Evolutionary conservation across 2,888 invertebrate species (phyloP).

Genomic region (Caenorhabditis doughertyi): DNA sequence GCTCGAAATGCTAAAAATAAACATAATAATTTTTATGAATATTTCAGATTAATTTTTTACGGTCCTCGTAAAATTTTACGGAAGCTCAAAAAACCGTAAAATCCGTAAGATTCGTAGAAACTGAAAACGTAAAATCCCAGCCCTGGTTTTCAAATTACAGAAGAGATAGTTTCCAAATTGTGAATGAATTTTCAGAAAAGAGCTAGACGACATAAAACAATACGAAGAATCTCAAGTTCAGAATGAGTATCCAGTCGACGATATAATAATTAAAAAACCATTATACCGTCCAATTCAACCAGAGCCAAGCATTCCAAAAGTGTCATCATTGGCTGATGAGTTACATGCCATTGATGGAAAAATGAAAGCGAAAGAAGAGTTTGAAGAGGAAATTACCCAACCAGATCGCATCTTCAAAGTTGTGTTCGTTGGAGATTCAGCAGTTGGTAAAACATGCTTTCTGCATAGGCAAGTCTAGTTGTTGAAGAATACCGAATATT

Average conservation of each 20-base stretch:
- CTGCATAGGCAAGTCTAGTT: conserved; percentile 84
- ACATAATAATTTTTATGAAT: too few relatives aligned
- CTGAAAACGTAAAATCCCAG: too few relatives aligned
- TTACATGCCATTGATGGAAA: conserved; percentile 38
- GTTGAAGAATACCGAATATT: not conserved
- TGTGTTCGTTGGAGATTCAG: conserved; percentile 86
- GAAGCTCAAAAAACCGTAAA: too few relatives aligned
- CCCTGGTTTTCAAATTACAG: too few relatives aligned
- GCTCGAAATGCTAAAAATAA: too few relatives aligned
- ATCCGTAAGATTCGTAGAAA: too few relatives aligned
- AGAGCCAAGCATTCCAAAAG: conserved; percentile 51
- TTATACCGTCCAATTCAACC: conserved; percentile 70
- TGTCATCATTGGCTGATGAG: conserved; percentile 60
- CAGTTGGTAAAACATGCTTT: conserved; percentile 86
- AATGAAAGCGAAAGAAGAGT: conserved; percentile 17
- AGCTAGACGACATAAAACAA: conserved; percentile 50
- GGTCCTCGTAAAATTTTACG: too few relatives aligned
- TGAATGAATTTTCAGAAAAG: conserved; percentile 55
- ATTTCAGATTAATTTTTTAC: too few relatives aligned
- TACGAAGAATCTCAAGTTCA: conserved; percentile 35
- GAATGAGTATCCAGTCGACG: not conserved
- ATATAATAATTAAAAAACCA: conserved; percentile 60
- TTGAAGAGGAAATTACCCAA: conserved; percentile 69
- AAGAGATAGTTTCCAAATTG: too few relatives aligned
- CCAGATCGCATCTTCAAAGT: conserved; percentile 85